phyloP scores from a whole-genome alignment of 2,888 invertebrate genomes.

The Zelleria hepariella region DNA sequence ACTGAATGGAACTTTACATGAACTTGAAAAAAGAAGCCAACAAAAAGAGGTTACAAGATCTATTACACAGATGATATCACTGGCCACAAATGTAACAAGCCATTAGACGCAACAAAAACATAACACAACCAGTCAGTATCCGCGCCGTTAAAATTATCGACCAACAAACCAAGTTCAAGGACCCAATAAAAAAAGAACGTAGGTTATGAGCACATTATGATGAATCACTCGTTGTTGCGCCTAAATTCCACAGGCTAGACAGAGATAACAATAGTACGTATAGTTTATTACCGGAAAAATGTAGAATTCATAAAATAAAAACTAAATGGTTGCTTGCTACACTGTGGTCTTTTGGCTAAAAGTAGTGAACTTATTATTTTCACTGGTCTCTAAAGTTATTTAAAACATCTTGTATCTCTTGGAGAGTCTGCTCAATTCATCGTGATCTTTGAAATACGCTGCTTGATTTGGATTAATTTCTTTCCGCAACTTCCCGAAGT shows the following conservation, averaged over 20 bases:
- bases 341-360: too few species aligned
- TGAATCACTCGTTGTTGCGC: background rate
- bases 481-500: background rate
- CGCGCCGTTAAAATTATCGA: slow-evolving; percentile 42
- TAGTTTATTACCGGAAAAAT: too few species aligned
- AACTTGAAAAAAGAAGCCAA: too few species aligned
- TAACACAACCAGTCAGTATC: slow-evolving; percentile 29
- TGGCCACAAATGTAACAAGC: slow-evolving; percentile 32
- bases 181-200: slow-evolving; percentile 42
- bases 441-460: background rate
- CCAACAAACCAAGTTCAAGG: slow-evolving; percentile 66
- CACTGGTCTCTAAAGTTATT: too few species aligned
- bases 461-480: background rate
- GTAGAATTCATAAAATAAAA: too few species aligned
- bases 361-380: too few species aligned
- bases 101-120: slow-evolving; percentile 23
- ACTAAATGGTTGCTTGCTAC: too few species aligned
- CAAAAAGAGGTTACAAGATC: background rate
- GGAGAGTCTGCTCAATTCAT: background rate
- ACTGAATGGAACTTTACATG: too few species aligned
- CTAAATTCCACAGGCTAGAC: background rate
- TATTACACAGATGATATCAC: slow-evolving; percentile 35
- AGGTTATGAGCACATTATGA: slow-evolving; percentile 1
- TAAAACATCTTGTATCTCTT: too few species aligned
- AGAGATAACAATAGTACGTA: too few species aligned